Evolutionary conservation across 2,888 invertebrate genomes (phyloP).

Genomic region (Macroteleia sp.): DNA sequence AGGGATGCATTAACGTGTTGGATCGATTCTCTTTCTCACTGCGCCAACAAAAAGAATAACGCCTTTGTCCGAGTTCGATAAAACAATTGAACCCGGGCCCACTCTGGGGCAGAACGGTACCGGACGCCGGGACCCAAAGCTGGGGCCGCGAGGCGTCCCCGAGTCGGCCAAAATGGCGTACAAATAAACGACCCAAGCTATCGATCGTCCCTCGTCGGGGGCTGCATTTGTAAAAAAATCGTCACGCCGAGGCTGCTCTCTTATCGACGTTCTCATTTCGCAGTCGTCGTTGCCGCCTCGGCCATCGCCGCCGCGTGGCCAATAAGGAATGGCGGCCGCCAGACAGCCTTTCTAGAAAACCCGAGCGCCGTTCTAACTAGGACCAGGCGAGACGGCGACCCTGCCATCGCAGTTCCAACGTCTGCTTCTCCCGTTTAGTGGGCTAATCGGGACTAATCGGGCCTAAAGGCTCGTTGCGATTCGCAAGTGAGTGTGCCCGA

Average conservation of each 20-base stretch:
- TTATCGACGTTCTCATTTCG: conserved; percentile 55
- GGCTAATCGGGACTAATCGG: not conserved
- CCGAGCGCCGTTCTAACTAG: not conserved
- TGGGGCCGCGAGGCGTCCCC: not conserved
- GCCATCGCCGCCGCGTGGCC: conserved; percentile 42
- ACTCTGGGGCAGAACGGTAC: not conserved
- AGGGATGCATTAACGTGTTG: conserved; percentile 75
- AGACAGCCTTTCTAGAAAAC: conserved; percentile 19
- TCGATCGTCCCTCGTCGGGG: conserved; percentile 27
- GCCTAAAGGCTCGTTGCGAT: not conserved
- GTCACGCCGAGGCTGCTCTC: conserved; percentile 15
- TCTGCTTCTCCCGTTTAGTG: no score
- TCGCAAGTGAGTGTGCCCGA: conserved; percentile 23
- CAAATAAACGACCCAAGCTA: conserved; percentile 40
- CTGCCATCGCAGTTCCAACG: not conserved
- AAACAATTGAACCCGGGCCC: not conserved
- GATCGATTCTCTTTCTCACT: conserved; percentile 79
- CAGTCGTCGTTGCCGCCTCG: conserved; percentile 36
- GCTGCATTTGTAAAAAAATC: conserved; percentile 10
- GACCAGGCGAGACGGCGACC: no score
- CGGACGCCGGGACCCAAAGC: not conserved
- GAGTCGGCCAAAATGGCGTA: conserved; percentile 20
- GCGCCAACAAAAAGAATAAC: conserved; percentile 55
- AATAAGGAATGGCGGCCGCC: conserved; percentile 36
- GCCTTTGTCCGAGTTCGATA: conserved; percentile 28